Conservation (phyloP, 1,140 invertebrate genomes). For the Trichonephila clavipes region DNA sequence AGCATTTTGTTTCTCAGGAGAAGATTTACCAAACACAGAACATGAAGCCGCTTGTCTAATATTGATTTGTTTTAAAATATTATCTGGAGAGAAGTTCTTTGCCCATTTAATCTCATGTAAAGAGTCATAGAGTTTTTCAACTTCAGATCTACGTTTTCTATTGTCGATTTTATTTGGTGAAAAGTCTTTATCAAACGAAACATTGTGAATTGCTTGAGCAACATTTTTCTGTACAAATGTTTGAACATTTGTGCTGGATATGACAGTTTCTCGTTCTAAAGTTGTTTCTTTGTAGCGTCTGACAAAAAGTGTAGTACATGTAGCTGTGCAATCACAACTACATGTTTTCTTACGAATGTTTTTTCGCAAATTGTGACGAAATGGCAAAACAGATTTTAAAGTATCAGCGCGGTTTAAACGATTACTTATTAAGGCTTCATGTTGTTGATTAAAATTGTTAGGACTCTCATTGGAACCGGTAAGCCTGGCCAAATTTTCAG, state of each 20-base stretch:
- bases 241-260: constrained; percentile 56
- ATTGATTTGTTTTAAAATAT: constrained; percentile 55
- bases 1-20: not conserved
- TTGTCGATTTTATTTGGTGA: constrained; percentile 24
- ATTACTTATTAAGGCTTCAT: not conserved
- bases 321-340: constrained; percentile 56
- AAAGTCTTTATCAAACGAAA: not conserved
- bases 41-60: constrained; percentile 58
- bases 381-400: not conserved
- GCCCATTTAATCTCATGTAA: constrained; percentile 67
- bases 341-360: constrained; percentile 67
- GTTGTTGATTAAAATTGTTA: not conserved
- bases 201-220: not conserved
- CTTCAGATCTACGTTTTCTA: constrained; percentile 47
- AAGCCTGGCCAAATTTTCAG: not conserved
- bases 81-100: constrained; percentile 70
- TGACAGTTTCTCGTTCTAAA: constrained; percentile 37
- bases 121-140: constrained; percentile 64
- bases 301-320: constrained; percentile 8
- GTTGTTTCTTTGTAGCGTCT: constrained; percentile 36
- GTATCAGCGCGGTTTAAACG: not conserved
- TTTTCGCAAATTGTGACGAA: constrained; percentile 46
- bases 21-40: constrained; percentile 33
- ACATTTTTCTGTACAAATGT: not conserved
- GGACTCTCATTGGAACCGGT: not conserved